These are phyloP conservation scores for Andricus grossulariae DNA, from an alignment of 1,140 invertebrate genomes.

Conservation along the genomic window DNA sequence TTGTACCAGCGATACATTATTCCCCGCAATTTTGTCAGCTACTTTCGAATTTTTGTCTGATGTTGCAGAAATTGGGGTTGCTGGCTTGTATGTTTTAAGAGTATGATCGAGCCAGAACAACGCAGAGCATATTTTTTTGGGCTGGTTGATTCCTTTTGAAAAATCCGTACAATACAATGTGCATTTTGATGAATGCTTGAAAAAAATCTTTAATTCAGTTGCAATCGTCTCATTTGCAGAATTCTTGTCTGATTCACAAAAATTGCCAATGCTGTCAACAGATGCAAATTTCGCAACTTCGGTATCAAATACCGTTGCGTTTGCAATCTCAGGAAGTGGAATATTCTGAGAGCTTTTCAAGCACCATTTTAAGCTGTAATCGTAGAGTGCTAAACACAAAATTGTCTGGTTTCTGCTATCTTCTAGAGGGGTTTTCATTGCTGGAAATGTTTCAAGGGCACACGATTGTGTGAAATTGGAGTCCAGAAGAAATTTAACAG, in stretches of 20 bases:
- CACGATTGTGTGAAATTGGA: conserved; percentile 35
- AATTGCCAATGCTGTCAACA: neutral
- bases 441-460: conserved; percentile 28
- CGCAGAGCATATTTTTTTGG: neutral
- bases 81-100: neutral
- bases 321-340: neutral
- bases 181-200: neutral
- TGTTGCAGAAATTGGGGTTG: neutral
- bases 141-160: neutral
- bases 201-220: neutral
- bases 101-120: neutral
- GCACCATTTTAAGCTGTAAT: conserved; percentile 45
- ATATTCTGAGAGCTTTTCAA: neutral
- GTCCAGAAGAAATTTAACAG: conserved; percentile 36
- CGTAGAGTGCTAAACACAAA: conserved; percentile 50
- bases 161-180: neutral
- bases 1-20: too few relatives aligned
- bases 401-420: neutral
- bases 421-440: neutral
- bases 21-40: neutral
- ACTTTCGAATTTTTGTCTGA: neutral
- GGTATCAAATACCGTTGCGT: neutral
- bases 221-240: neutral
- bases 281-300: neutral
- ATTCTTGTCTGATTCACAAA: neutral